Base-by-base conservation (phyloP, 1,140 invertebrate genomes). In the Calliphora vicina region DNA sequence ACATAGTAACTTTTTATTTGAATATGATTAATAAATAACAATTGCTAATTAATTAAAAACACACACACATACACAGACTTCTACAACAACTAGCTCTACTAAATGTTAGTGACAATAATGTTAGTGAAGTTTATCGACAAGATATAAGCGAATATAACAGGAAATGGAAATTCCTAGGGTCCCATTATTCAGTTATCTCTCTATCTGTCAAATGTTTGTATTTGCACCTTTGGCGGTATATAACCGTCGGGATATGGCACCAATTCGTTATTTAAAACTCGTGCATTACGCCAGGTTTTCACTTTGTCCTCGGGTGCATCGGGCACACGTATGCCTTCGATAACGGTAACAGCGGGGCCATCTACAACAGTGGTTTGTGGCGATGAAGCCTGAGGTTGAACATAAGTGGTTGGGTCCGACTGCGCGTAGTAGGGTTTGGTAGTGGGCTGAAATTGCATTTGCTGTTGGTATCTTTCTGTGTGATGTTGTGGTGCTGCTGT, bases 251-350 rank as follows among this genome's bases (percentile, higher is more conserved):
- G 93, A 86, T 94, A 94, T 73, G 94, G 93, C 27, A 96, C 90
- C 82, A 97, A 87, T 88, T 95, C 93, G 71, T 95, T 95, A 86
- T 97, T 97, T 27, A 97, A 95, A 1, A 97, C 96, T 83, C 96
- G 91, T 0, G 96, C 96, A 90, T 97, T 97, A 76, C 96, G 92
- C 96, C 96, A 97, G 1, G 93, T 94, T 86, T 95, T 94, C 13
- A 92, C 89, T 82, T 94, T 94, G 86, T 97, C 96, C 72, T 93
- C 93, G 72, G 96, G 95, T 82, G 96, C 95, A 85, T 97, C 96
- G 0, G 96, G 96, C 23, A 96, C 93, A 81, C 96, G 92, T 1
- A 95, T 92, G 0, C 96, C 96, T 81, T 96, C 94, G 42, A 97
- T 95, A 35, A 96, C 93, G 0, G 95, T 88, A n/a, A 89, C 86